phyloP scores from a whole-genome alignment of 2,797 vertebrate species.

The Meda fulgida region DNA sequence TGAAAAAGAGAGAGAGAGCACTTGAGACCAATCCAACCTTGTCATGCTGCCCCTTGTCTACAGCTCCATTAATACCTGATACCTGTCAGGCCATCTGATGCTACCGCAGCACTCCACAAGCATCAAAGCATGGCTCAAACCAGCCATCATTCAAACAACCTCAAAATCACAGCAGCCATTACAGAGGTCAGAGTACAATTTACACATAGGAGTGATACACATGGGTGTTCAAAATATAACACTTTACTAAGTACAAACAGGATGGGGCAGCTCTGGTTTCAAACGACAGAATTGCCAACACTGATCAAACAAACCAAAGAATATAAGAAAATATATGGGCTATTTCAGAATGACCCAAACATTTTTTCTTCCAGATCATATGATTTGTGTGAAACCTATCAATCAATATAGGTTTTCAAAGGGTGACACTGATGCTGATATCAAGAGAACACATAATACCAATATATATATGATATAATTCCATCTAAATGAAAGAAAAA shows the following conservation, averaged over 20 bases:
- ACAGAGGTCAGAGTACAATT: slow-evolving; percentile 16
- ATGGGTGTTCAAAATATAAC: neutral
- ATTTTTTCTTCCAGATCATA: neutral
- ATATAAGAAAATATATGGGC: neutral
- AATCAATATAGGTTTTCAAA: neutral
- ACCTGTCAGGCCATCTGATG: slow-evolving; percentile 27
- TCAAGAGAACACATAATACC: neutral
- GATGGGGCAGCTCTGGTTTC: neutral
- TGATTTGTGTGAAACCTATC: neutral
- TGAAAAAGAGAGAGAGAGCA: slow-evolving; percentile 21
- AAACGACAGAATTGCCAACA: neutral
- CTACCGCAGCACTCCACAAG: neutral
- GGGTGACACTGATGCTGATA: neutral
- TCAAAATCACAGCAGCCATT: slow-evolving; percentile 28
- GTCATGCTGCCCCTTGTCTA: slow-evolving; percentile 23
- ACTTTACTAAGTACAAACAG: slow-evolving; percentile 7
- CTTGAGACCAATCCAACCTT: slow-evolving; percentile 37
- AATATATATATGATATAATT: neutral
- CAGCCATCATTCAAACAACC: slow-evolving; percentile 26
- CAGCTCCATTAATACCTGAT: slow-evolving; percentile 41
- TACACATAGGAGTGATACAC: neutral
- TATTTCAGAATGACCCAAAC: neutral
- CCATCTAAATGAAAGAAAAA: neutral
- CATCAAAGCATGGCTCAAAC: slow-evolving; percentile 12
- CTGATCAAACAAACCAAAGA: neutral